Evolutionary conservation across 2,797 vertebrate genomes (phyloP), one percentile per base, ranked within the genome.

Genomic region (Pelobates cultripes): DNA sequence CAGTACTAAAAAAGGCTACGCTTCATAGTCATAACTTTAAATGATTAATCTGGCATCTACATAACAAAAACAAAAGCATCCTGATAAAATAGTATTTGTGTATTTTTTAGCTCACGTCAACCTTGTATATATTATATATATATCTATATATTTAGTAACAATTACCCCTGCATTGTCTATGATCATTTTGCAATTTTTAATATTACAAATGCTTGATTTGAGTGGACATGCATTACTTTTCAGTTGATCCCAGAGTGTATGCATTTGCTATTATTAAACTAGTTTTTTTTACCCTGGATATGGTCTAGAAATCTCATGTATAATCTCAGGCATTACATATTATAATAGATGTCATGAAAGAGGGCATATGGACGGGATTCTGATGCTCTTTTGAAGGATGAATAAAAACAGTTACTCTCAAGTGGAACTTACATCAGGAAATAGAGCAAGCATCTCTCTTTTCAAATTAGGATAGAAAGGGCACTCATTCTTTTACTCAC

Each of bases 281-380:
- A 76, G 42, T 44, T 15, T 61, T 75, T 47, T 60, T 28, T 51
- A 6, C 47, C 47, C 47, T 51, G 41, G 63, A 69, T 75, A 69
- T 44, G 68, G 43, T 79, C 67, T 67, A 15, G 42, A 79, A 75
- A 70, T 40, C 67, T 71, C 45, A 71, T 75, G 67, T 66, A 64
- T 70, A 75, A 66, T 84, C 55, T 66, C 45, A 79, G 67, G 67
- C 72, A 71, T 79, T 76, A 75, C 66, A 74, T 55, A 79, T 75
- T 70, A 44, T 75, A 45, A 84, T 55, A 63, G 28, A 79, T 79
- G 68, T 60, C 67, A 76, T 80, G 44, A 84, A 84, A 79, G 45
- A 77, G 7, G 72, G 57, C 60, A 81, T 70, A 73, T 68, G 47
- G 55, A 68, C 41, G 6, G 66, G 70, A 51, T 45, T 70, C 42